phyloP scores from a whole-genome alignment of 2,797 vertebrate genomes.

The Corythornis leucogaster region DNA sequence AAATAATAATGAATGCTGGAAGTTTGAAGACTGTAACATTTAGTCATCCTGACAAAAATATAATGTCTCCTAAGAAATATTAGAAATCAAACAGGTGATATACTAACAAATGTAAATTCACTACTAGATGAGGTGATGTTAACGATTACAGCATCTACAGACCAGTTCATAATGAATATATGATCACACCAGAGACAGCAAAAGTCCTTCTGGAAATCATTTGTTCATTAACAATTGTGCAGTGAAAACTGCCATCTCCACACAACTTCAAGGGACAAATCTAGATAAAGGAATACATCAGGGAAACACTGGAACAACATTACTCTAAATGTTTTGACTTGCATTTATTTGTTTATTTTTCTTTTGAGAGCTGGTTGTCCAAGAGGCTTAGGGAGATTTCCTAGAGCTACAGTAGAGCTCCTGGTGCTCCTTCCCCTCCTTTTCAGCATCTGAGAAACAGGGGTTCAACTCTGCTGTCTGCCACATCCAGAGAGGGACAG shows the following conservation, averaged over 20 bases:
- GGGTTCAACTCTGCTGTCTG: neutral
- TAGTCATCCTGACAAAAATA: neutral
- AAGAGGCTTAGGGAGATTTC: neutral
- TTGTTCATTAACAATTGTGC: neutral
- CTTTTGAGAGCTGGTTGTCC: neutral
- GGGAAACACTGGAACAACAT: neutral
- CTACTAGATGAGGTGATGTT: neutral
- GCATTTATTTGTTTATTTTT: neutral
- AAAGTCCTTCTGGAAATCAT: neutral
- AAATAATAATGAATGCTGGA: neutral
- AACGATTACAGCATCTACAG: neutral
- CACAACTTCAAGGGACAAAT: neutral
- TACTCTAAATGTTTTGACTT: neutral
- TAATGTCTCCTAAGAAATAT: neutral
- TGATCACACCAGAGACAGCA: neutral
- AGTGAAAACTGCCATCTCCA: neutral
- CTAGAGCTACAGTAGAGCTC: neutral
- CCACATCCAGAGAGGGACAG: neutral
- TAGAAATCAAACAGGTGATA: neutral
- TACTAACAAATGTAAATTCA: neutral
- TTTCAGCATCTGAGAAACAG: neutral
- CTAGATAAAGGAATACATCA: neutral
- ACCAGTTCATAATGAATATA: neutral
- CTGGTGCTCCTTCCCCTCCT: neutral
- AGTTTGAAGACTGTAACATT: neutral